Evolutionary conservation across 2,888 invertebrate genomes (phyloP).

Genomic region (Hetaerina titia): DNA sequence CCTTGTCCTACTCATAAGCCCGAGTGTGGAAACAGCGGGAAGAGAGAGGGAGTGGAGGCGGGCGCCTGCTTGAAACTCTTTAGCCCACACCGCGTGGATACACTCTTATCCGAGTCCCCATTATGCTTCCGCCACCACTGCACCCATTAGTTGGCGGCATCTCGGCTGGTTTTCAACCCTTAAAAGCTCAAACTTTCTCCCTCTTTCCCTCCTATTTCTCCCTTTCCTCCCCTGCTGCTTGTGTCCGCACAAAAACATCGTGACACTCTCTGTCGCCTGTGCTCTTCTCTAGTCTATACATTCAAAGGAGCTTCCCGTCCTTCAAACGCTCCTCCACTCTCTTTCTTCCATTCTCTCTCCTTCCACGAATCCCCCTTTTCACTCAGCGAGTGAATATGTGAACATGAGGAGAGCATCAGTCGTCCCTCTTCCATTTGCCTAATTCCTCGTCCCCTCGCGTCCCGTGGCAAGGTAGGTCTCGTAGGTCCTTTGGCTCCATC

Average conservation of each 20-base stretch:
- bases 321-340: neutral
- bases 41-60: neutral
- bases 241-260: neutral
- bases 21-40: neutral
- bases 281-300: neutral
- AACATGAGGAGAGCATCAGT: neutral
- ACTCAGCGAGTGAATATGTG: neutral
- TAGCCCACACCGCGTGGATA: neutral
- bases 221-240: neutral
- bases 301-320: neutral
- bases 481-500: too few relatives aligned
- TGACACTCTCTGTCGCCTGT: neutral
- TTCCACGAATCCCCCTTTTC: neutral
- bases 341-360: neutral
- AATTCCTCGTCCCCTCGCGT: too few relatives aligned
- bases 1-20: conserved; percentile 45
- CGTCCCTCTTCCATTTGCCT: too few relatives aligned
- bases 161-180: conserved; percentile 18
- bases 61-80: neutral
- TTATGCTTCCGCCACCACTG: conserved; percentile 11
- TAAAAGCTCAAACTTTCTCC: neutral
- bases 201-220: neutral
- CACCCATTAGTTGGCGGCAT: conserved; percentile 16
- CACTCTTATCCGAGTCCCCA: conserved; percentile 25
- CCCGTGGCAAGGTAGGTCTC: too few relatives aligned